Conservation (phyloP, 2,113 vertebrate genomes). For the Bos javanicus region DNA sequence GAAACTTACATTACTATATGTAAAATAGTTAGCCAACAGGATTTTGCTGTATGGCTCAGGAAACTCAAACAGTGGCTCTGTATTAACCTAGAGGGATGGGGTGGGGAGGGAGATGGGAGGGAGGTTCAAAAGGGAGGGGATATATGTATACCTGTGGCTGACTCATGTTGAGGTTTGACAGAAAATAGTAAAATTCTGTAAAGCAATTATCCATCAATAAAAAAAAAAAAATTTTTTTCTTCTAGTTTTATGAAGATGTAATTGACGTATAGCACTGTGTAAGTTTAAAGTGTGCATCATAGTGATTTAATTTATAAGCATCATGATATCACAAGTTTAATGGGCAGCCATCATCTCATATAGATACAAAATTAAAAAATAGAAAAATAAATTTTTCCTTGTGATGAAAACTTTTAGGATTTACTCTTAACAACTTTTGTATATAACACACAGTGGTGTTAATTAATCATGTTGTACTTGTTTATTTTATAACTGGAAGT, state of each 20-base stretch:
- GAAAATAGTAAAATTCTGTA: not conserved
- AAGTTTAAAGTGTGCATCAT: not conserved
- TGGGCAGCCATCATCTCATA: not conserved
- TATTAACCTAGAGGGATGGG: not conserved
- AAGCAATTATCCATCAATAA: not conserved
- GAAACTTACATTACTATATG: not conserved
- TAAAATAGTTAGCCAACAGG: not conserved
- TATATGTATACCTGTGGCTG: not conserved
- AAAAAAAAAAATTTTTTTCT: not conserved
- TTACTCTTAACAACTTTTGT: not conserved
- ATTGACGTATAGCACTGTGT: not conserved
- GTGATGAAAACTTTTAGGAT: not conserved
- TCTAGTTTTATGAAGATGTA: not conserved
- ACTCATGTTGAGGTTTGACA: not conserved
- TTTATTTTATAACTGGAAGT: not conserved
- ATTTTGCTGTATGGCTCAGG: not conserved
- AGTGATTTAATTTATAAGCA: not conserved
- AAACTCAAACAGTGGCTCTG: not conserved
- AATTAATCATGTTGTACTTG: not conserved
- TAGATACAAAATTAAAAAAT: not conserved
- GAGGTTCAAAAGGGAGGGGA: not conserved
- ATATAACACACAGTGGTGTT: not conserved
- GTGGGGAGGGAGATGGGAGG: not conserved
- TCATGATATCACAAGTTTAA: not conserved
- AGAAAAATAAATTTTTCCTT: not conserved